Evolutionary conservation across 2,888 invertebrate genomes (phyloP), one percentile per base, ranked within the genome.

Genomic region (Hypena proboscidalis): DNA sequence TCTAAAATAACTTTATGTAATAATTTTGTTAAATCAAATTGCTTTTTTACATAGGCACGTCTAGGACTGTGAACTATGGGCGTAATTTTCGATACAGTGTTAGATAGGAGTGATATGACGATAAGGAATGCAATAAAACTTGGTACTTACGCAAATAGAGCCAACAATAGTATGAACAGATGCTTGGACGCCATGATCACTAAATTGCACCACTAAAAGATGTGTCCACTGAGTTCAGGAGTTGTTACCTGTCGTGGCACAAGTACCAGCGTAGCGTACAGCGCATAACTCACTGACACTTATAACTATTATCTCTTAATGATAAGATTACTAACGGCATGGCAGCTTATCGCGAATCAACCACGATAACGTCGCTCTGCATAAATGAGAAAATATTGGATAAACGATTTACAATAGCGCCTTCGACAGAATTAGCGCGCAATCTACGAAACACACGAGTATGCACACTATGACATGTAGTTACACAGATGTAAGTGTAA

Each of bases 201-300:
- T 73, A 58, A 56, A 64, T 65, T 68, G 60, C 57, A 67, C 69
- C 68, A 52, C 58, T 54, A 56, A 47, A 54, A 68, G 58, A 44
- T 63, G 70, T 74, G 70, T 71, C 70, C 71, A 76, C 66, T 72
- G 71, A 74, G 67, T 77, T 72, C 70, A 80, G 77, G 65, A 77
- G 73, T 69, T 66, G 70, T 77, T 79, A 77, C 81, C 84, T 82
- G 77, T 67, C 63, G 73, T 67, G 72, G 64, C 74, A 77, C 82
- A 70, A 78, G 82, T 74, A 83, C 84, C 80, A 79, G 72, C 84
- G 75, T 76, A 73, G 71, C 71, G 70, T 75, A 77, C 70, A 76
- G 75, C 83, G 70, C 84, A 84, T 82, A 84, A 80, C 90, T 90
- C 84, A 90, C 90, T 90, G 87, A 88, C 86, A 88, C 89, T 88